Evolutionary conservation across 2,797 vertebrate species (phyloP), one percentile per base, ranked within the genome.

Genomic region (Decapterus maruadsi): DNA sequence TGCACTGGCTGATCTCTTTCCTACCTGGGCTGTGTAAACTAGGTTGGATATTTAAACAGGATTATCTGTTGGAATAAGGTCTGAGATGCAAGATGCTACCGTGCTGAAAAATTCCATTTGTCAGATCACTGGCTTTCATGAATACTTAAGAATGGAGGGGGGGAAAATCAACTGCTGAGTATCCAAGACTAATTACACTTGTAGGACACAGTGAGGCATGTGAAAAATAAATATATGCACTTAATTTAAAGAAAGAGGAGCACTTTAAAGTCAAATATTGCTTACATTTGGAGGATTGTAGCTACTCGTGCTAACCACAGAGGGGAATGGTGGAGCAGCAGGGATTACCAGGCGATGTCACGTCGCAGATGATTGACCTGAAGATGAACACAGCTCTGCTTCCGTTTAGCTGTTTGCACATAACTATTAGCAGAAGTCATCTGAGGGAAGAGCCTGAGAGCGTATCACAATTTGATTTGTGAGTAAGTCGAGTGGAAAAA

Each of bases 61-160:
- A 95, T 95, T 94, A 95, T 95, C 93, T 94, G 92, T 63, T 71
- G 84, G 84, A 93, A 93, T 93, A 93, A 91, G 92, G 93, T 91
- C 78, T 89, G 91, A 92, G 92, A 94, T 94, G 93, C 92, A 85
- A 94, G 94, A 94, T 92, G 92, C 93, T 92, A 69, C 89, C 89
- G 90, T 91, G 92, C 94, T 92, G 94, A 94, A 95, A 95, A 94
- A 95, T 95, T 94, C 94, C 91, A 96, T 96, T 96, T 95, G 94
- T 96, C 95, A 95, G 95, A 95, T 95, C 94, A 95, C 85, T 95
- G 95, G 90, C 86, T 95, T 93, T 89, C 94, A 95, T 95, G 94
- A 96, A 95, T 95, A 95, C 94, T 95, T 95, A 94, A 92, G 91
- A 95, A 94, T 89, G 91, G 81, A 59, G 73, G 36, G 36, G 36